These are phyloP conservation scores for Phacellophora camtschatica DNA, from an alignment of 30 jellyfish, hydroid and myxozoan species.

Conservation along the genomic window DNA sequence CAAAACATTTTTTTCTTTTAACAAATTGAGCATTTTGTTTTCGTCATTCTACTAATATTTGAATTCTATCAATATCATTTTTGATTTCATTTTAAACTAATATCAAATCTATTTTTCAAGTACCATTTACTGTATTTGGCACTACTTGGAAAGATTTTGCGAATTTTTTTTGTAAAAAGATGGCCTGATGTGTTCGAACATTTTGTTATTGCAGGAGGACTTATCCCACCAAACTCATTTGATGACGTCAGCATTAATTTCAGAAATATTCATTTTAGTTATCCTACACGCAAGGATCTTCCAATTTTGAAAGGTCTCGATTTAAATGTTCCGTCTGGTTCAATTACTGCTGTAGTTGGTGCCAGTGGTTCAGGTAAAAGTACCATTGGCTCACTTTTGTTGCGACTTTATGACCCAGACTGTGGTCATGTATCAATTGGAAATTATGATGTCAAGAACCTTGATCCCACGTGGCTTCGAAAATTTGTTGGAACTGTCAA, in stretches of 20 bases:
- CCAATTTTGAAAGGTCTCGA: constrained; percentile 65
- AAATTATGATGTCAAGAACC: constrained; percentile 56
- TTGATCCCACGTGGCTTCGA: constrained; percentile 92
- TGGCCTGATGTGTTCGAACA: no score
- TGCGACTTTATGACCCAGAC: constrained; percentile 87
- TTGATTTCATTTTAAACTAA: no score
- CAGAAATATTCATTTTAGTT: constrained; percentile 64
- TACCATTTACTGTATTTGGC: no score
- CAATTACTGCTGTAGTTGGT: constrained; percentile 92
- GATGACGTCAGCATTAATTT: constrained; percentile 65
- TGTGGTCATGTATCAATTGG: constrained; percentile 78
- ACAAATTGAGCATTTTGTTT: no score
- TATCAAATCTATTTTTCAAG: no score
- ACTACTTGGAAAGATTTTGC: no score
- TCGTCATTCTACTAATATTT: no score
- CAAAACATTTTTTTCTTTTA: no score
- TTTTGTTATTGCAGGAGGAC: constrained; percentile 73
- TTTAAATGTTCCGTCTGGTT: constrained; percentile 74
- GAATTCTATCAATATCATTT: no score
- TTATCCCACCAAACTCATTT: constrained; percentile 35
- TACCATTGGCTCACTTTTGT: constrained; percentile 88
- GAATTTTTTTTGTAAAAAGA: no score
- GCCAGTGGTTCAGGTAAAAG: constrained; percentile 99
- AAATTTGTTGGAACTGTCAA: constrained; percentile 87
- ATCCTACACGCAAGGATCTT: constrained; percentile 71